These are phyloP conservation scores for Loris lydekkerianus DNA, from an alignment of 2,797 vertebrate species.

Conservation along the genomic window DNA sequence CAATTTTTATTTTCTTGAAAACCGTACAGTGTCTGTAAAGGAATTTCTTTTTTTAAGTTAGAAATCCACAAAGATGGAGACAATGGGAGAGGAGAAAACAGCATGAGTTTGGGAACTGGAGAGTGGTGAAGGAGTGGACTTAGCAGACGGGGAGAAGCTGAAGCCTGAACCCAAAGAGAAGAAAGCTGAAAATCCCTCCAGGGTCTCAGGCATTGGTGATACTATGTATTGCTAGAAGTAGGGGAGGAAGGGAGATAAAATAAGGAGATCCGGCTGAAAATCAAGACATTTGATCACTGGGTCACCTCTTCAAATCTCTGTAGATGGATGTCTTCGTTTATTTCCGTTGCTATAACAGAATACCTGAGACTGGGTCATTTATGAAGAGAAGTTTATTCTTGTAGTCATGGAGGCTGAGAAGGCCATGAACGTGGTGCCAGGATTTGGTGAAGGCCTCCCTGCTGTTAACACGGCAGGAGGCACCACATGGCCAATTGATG, in stretches of 20 bases:
- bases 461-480: background rate
- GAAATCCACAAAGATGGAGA: background rate
- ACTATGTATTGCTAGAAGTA: background rate
- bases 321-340: background rate
- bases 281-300: background rate
- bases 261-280: background rate
- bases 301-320: background rate
- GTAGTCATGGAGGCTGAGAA: background rate
- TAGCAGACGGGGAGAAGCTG: background rate
- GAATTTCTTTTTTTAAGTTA: background rate
- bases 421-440: background rate
- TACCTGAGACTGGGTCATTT: background rate
- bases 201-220: background rate
- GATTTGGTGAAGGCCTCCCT: background rate
- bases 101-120: background rate
- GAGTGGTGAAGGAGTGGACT: background rate
- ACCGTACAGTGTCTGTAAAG: background rate
- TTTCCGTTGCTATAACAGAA: background rate
- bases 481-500: background rate
- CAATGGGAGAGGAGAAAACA: background rate
- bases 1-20: constrained; percentile 14
- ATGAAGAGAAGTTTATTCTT: background rate
- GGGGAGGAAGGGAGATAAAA: background rate
- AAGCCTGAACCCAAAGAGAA: background rate
- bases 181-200: background rate